These are phyloP conservation scores for Halisarca cf. caerulea DNA, from an alignment of 37 sponge, comb jelly and placozoan genomes.

Conservation along the genomic window DNA sequence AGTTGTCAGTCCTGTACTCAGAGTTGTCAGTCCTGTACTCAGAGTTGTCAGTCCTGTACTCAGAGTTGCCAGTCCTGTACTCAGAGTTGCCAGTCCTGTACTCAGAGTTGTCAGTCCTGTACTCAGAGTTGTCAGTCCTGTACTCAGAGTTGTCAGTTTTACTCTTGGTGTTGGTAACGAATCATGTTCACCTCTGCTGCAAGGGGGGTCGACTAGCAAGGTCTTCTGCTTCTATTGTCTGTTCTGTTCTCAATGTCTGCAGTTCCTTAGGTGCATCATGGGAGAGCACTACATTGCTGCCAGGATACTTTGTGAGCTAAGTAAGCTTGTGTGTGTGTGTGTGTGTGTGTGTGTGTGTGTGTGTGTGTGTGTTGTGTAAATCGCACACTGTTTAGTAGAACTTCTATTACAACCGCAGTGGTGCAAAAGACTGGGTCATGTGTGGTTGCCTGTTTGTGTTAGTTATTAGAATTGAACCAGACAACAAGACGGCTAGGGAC, in stretches of 20 bases:
- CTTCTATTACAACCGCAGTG: neutral
- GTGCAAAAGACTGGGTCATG: neutral
- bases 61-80: no score
- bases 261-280: conserved; percentile 72
- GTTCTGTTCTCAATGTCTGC: neutral
- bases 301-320: conserved; percentile 59
- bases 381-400: no score
- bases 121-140: no score
- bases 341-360: neutral
- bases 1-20: no score
- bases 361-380: no score
- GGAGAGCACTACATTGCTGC: conserved; percentile 69
- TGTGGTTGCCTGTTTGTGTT: neutral
- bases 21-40: no score
- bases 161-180: no score
- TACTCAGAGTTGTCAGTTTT: no score
- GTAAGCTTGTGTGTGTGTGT: conserved; percentile 39
- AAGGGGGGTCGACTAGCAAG: neutral
- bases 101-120: no score
- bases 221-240: neutral
- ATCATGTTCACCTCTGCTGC: no score
- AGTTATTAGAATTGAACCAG: conserved; percentile 71
- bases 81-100: no score
- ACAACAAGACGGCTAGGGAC: conserved; percentile 50
- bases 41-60: no score